phyloP scores from a whole-genome alignment of 2,113 vertebrate species.

The Cathartes aura region DNA sequence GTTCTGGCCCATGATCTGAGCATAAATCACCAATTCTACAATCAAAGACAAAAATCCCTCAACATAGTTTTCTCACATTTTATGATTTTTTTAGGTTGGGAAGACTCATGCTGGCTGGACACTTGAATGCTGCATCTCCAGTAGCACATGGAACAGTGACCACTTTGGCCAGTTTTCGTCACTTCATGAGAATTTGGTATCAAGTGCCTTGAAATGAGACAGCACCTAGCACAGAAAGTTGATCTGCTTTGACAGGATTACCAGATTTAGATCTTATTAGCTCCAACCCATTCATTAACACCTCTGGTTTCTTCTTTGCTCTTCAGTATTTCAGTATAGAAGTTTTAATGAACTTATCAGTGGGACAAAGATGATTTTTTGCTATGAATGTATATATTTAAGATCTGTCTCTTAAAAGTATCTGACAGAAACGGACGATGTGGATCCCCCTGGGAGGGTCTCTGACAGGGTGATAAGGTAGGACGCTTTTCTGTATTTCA shows the following conservation, averaged over 20 bases:
- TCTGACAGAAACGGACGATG: not conserved
- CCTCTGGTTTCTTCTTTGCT: not conserved
- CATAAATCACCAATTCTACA: not conserved
- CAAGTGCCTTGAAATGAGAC: not conserved
- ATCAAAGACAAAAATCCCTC: not conserved
- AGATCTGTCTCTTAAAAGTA: not conserved
- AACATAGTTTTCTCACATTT: not conserved
- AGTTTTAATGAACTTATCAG: not conserved
- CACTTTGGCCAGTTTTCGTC: not conserved
- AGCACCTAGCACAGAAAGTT: not conserved
- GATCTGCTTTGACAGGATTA: not conserved
- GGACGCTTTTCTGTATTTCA: not conserved
- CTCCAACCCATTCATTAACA: not conserved
- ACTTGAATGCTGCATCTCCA: not conserved
- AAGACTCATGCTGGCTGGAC: not conserved
- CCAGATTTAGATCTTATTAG: not conserved
- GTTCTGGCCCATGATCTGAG: not conserved
- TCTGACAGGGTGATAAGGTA: not conserved
- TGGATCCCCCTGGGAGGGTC: not conserved
- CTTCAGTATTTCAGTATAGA: not conserved
- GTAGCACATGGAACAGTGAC: accelerated
- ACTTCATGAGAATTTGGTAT: not conserved
- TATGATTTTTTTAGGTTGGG: not conserved
- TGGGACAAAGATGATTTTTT: not conserved
- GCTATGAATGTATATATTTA: not conserved